Evolutionary conservation across 1,140 invertebrate genomes (phyloP).

Genomic region (Yoshiicerus persimilis): DNA sequence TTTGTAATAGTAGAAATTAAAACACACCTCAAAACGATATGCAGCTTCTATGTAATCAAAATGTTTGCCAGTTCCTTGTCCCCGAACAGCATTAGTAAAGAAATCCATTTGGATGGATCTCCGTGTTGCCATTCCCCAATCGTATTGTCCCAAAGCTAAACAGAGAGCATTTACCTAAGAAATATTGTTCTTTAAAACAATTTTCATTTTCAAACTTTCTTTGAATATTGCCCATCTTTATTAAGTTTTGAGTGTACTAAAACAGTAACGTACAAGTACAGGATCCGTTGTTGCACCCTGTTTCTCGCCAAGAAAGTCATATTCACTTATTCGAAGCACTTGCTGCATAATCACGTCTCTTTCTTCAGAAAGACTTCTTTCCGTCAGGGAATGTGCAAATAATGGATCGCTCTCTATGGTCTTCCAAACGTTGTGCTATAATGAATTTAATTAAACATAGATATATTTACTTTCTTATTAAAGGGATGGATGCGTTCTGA

Average conservation of each 20-base stretch:
- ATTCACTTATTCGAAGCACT: constrained; percentile 57
- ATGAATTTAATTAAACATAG: background rate
- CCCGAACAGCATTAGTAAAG: constrained; percentile 57
- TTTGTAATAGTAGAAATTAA: too few species aligned
- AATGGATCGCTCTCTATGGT: constrained; percentile 60
- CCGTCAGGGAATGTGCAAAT: constrained; percentile 55
- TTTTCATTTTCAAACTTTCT: background rate
- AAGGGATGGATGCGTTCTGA: background rate
- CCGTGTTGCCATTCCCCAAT: constrained; percentile 59
- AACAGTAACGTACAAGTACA: constrained; percentile 46
- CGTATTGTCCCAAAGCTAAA: constrained; percentile 58
- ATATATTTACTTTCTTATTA: too few species aligned
- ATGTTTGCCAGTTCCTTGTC: constrained; percentile 58
- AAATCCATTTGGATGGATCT: constrained; percentile 53
- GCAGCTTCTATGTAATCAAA: constrained; percentile 53
- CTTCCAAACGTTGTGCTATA: constrained; percentile 59
- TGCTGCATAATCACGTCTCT: constrained; percentile 56
- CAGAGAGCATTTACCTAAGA: constrained; percentile 36
- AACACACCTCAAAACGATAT: constrained; percentile 1
- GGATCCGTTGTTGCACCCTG: constrained; percentile 58
- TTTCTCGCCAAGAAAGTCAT: constrained; percentile 56
- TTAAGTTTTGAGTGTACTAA: too few species aligned
- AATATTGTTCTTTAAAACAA: background rate
- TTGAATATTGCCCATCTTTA: too few species aligned
- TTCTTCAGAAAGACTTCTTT: constrained; percentile 65